phyloP scores from a whole-genome alignment of 2,113 vertebrate genomes.

The Globicephala melas region DNA sequence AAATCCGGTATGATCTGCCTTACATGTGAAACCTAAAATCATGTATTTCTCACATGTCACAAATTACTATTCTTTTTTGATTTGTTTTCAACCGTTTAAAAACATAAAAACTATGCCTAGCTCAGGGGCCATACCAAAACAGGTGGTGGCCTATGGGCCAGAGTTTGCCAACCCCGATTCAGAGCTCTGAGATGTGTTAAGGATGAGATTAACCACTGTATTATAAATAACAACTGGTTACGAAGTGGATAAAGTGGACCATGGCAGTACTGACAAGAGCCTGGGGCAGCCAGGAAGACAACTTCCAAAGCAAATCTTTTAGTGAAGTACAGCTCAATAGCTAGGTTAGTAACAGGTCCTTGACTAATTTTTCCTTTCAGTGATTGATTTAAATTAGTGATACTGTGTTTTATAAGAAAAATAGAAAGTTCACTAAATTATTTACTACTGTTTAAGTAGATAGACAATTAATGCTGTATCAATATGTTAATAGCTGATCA shows the following conservation, averaged over 20 bases:
- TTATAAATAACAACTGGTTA: neutral
- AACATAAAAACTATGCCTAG: neutral
- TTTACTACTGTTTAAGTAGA: neutral
- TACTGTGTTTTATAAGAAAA: constrained; percentile 8
- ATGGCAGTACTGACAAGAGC: neutral
- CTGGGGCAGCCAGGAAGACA: neutral
- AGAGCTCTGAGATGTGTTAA: neutral
- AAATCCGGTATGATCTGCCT: neutral
- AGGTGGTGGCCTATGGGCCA: neutral
- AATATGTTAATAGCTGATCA: neutral
- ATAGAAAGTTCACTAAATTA: constrained; percentile 4
- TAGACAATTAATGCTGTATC: neutral
- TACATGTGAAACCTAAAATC: neutral
- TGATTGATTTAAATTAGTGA: neutral
- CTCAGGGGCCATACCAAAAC: neutral
- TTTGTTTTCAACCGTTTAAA: neutral
- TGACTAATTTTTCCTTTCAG: neutral
- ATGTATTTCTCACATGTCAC: neutral
- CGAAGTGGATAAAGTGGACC: neutral
- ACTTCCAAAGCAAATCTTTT: constrained; percentile 13
- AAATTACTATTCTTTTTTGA: neutral
- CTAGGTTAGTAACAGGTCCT: neutral
- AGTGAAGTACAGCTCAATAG: neutral
- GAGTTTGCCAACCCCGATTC: neutral
- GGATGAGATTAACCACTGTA: neutral